phyloP scores from a whole-genome alignment of 2,888 invertebrate species.

The Doris montereyensis region DNA sequence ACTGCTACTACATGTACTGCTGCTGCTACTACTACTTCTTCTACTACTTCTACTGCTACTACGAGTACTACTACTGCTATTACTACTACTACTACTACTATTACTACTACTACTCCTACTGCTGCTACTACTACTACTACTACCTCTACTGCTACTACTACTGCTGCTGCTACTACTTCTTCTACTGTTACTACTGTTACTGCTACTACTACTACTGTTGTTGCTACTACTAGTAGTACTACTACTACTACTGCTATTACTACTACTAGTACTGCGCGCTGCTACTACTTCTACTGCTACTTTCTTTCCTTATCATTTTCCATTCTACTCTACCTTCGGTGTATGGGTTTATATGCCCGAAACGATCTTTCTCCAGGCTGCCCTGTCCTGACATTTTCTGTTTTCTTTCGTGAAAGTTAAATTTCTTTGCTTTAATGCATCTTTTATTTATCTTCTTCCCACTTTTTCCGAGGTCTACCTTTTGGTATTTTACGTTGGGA shows the following conservation, averaged over 20 bases:
- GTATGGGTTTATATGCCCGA: not conserved
- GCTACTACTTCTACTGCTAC: not conserved
- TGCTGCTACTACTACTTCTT: conserved; percentile 9
- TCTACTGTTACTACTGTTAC: not conserved
- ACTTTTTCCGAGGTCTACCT: too few relatives aligned
- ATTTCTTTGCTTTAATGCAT: too few relatives aligned
- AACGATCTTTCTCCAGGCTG: too few relatives aligned
- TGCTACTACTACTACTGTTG: conserved; percentile 16
- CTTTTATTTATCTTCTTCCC: too few relatives aligned
- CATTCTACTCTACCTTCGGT: not conserved
- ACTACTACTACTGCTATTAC: conserved; percentile 2
- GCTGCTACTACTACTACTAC: conserved; percentile 13
- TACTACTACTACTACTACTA: conserved; percentile 18
- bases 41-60: conserved; percentile 16
- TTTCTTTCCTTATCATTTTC: too few relatives aligned
- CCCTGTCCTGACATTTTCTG: too few relatives aligned
- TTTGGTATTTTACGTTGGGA: too few relatives aligned
- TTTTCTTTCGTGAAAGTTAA: too few relatives aligned
- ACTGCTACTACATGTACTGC: conserved; percentile 10
- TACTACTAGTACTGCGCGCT: not conserved
- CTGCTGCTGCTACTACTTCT: not conserved
- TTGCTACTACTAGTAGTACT: not conserved
- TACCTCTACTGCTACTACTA: not conserved
- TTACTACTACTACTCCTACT: conserved; percentile 13
- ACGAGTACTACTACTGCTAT: not conserved